Evolutionary conservation across 30 jellyfish, hydroid and myxozoan species (phyloP), one percentile per base, ranked within the genome.

Genomic region (Nemopilema nomurai): DNA sequence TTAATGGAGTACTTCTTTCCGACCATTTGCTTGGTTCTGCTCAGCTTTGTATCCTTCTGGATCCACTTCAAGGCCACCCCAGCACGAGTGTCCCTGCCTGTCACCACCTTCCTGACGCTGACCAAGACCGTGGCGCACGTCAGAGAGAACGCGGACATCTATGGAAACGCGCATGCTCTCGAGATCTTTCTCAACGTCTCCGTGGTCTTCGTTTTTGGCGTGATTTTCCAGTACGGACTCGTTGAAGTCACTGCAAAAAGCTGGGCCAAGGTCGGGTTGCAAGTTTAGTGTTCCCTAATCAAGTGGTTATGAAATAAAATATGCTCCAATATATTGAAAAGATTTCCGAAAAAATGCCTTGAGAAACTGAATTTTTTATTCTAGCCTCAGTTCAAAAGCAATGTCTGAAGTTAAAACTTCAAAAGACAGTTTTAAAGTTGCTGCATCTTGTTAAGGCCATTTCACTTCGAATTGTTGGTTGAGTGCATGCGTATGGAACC

Each of bases 11-110:
- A 62, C 74, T 90, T 84, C 77, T 57, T 84, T 32, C 97, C 97
- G 24, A 73, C 90, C 30, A 51, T 90, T 53, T 62, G 87, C 51
- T 74, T 90, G 80, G 97, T 90, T 26, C 24, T 62, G 22, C 82
- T 90, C 33, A 74, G 92, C 53, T 90, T 96, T 86, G 74, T 85
- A 28, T 67, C 96, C 0, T 90, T 90, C 30, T 90, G 97, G 97
- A 84, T 90, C 28, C 92, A 90, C 65, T 85, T 74, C 88, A 80
- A 81, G 16, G 87, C 97, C 1, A 85, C 90, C 20, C 96, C 97
- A 0, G 97, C 97, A 0, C 63, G 97, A 20, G 96, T 85, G 17
- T 90, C 96, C 16, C 95, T 90, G 17, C 96, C 96, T 1, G 74
- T 72, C 66, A 90, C 97, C 16, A 84, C 92, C 17, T 90, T 90